Base-by-base conservation (phyloP, 2,113 vertebrate species). In the Podiceps cristatus region DNA sequence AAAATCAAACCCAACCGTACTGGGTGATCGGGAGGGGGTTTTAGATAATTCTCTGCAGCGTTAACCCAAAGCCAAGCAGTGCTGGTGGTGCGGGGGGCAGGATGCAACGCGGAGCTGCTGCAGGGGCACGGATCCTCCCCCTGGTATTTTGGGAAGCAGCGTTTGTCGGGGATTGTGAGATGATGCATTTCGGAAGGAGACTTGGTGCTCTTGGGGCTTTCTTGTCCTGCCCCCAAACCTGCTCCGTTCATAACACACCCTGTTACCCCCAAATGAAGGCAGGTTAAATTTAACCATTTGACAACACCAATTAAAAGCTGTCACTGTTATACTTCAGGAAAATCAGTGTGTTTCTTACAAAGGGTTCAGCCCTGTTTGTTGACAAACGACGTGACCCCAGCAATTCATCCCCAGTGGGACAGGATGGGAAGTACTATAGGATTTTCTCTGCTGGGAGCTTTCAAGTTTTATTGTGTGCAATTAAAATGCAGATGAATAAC, bases 401-500 rank as follows among this genome's bases (percentile, higher is more conserved):
- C 89, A 68, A 66, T 93, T 89, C 68, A 3, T 83, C 79, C 88
- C 95, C 94, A 62, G n/a, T 89, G 95, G 92, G 96, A 97, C 90
- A 86, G 96, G 94, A 95, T 92, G 88, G 92, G 69, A 96, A 91
- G 89, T 5, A 10, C 77, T 62, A 89, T 72, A 94, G 73, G 94
- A 87, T 95, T 94, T 82, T 93, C 94, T 97, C 89, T 94, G 87
- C 91, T 94, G 94, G 97, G 66, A 97, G 95, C 95, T 96, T 97
- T 96, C 86, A 95, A 91, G 83, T 97, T 97, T 97, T 96, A 97
- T 90, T 90, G 94, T 60, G 62, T 75, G 93, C 93, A 95, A 90
- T 97, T 94, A 96, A 96, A 97, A 97, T 71, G 87, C 67, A 96
- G 93, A 96, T 96, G 89, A 97, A 93, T 85, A 95, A 93, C 86